Evolutionary conservation across 2,113 vertebrate genomes (phyloP).

Genomic region (Opisthocomus hoazin): DNA sequence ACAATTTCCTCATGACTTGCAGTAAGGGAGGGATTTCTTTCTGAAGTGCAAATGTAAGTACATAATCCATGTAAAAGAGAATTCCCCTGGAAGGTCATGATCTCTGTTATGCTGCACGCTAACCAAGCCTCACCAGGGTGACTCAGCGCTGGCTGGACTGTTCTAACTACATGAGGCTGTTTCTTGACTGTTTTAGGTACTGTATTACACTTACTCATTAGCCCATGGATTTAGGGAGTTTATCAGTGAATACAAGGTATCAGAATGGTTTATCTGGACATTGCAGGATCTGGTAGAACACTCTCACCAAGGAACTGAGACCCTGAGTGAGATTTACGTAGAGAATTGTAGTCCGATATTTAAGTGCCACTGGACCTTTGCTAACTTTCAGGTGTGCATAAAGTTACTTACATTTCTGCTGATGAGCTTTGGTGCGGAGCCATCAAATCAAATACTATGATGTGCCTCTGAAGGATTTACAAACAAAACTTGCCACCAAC

Average conservation of each 20-base stretch:
- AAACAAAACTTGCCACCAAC: background rate
- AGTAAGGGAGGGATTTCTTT: background rate
- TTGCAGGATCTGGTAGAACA: background rate
- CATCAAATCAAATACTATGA: background rate
- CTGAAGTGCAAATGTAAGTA: background rate
- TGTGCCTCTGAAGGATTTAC: background rate
- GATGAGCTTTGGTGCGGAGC: background rate
- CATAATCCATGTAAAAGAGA: background rate
- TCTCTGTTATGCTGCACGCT: background rate
- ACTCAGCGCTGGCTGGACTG: background rate
- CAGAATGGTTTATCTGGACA: background rate
- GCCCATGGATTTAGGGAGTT: background rate
- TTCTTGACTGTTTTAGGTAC: background rate
- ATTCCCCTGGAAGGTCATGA: background rate
- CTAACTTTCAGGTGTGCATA: background rate
- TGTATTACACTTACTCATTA: background rate
- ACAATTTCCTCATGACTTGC: background rate
- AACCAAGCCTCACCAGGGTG: background rate
- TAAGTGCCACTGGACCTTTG: background rate
- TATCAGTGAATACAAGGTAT: background rate
- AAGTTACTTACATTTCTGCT: background rate
- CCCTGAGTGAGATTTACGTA: background rate
- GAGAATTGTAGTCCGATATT: background rate
- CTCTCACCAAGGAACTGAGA: background rate
- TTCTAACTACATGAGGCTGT: background rate